These are phyloP conservation scores for Phortica variegata DNA, from an alignment of 1,140 invertebrate species.

Conservation along the genomic window DNA sequence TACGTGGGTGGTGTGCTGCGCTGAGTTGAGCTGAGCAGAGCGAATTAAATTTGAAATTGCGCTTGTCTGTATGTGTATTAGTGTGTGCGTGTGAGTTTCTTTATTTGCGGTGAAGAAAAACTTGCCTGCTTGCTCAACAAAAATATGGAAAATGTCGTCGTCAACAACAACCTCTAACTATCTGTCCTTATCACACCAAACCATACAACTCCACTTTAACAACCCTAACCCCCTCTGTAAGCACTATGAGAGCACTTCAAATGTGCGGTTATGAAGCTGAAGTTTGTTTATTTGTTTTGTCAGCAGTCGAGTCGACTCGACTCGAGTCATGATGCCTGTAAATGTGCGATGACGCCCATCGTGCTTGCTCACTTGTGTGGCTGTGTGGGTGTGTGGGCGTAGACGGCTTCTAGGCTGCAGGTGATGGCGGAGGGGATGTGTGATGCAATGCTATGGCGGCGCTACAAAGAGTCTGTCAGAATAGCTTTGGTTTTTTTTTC, in stretches of 20 bases:
- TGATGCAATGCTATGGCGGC: not conserved
- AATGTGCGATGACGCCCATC: too few species aligned
- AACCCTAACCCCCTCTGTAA: conserved; percentile 2
- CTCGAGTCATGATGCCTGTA: too few species aligned
- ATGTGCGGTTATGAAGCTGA: conserved; percentile 28
- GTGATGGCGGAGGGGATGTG: not conserved
- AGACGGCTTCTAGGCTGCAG: too few species aligned
- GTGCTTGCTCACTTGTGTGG: too few species aligned
- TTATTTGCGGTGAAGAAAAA: not conserved
- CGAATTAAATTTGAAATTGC: conserved; percentile 55
- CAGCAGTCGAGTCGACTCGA: conserved; percentile 25
- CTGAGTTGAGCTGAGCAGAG: conserved; percentile 43
- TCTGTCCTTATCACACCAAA: too few species aligned
- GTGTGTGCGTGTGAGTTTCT: too few species aligned
- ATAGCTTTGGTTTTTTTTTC: not conserved
- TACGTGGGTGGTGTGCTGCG: conserved; percentile 21
- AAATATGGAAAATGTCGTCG: conserved; percentile 49
- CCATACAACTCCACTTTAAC: not conserved
- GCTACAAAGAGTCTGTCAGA: not conserved
- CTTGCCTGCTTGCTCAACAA: too few species aligned
- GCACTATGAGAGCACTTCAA: conserved; percentile 49
- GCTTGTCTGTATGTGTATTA: conserved; percentile 17
- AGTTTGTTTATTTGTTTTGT: conserved; percentile 43
- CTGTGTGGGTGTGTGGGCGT: too few species aligned
- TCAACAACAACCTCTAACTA: too few species aligned